These are phyloP conservation scores for Chloroceryle aenea DNA, from an alignment of 2,113 vertebrate species.

Conservation along the genomic window DNA sequence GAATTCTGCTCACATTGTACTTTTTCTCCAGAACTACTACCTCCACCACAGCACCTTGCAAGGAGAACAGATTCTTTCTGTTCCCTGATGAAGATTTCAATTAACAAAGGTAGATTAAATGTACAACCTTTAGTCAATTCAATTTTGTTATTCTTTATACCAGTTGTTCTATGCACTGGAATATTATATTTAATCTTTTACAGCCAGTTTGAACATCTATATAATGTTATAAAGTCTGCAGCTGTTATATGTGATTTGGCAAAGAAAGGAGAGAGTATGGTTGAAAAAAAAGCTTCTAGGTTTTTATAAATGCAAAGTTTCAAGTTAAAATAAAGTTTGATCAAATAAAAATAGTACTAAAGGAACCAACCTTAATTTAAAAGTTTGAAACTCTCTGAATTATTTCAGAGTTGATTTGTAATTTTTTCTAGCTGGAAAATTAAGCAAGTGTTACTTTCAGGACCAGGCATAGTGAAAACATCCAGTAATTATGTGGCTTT, in stretches of 20 bases:
- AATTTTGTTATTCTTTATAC: not conserved
- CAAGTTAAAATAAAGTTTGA: constrained; percentile 5
- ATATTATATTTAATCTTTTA: constrained; percentile 61
- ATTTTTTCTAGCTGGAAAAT: not conserved
- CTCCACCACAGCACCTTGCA: constrained; percentile 47
- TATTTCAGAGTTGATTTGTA: not conserved
- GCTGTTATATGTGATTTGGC: constrained; percentile 63
- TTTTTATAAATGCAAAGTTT: constrained; percentile 27
- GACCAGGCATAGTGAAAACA: not conserved
- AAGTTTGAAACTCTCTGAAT: not conserved
- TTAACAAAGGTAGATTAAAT: constrained; percentile 11
- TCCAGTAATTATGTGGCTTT: not conserved
- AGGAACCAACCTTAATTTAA: not conserved
- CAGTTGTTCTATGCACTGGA: constrained; percentile 1
- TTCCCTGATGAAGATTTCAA: constrained; percentile 8
- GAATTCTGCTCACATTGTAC: constrained; percentile 8
- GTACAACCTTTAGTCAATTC: not conserved
- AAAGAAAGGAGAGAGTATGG: not conserved
- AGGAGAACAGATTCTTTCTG: constrained; percentile 19
- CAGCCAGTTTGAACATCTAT: constrained; percentile 47
- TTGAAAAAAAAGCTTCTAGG: not conserved
- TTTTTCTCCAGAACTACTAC: constrained; percentile 38
- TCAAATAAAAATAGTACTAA: constrained; percentile 7
- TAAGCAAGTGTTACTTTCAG: not conserved
- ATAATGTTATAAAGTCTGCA: constrained; percentile 61